Evolutionary conservation across 2,888 invertebrate species (phyloP), one percentile per base, ranked within the genome.

Genomic region (Papilio protenor): DNA sequence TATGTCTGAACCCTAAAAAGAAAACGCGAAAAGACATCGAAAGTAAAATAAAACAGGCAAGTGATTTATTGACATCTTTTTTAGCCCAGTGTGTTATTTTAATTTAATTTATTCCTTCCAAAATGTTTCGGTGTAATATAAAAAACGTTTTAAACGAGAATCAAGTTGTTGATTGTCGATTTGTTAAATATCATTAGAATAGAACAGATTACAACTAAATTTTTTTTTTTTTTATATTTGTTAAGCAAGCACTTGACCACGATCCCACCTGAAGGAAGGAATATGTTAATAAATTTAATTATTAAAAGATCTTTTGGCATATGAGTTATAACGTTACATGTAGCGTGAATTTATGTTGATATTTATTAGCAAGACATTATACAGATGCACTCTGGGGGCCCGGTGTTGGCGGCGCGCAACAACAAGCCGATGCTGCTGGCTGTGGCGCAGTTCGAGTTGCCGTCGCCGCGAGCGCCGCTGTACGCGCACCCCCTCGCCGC

Each of bases 331-430:
- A 55, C 0, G n/a, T 55, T 5, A 55, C n/a, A 57, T 21, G 10
- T 11, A 21, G 59, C 1, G 11, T 5, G 14, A 10, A 27, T 59
- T 59, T 12, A 27, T 23, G 2, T 5, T 5, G 2, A 2, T n/a
- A n/a, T n/a, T 52, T 18, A 52, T 5, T 52, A 18, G 18, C 14
- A 52, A 52, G 49, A n/a, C 10, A n/a, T 4, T 5, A 3, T 61
- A 18, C 79, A 87, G 86, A 81, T 86, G 76, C 83, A 79, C 40
- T 82, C 82, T 6, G 87, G 86, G 6, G 86, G 86, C 0, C 85
- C 86, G 4, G 84, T 86, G 70, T 40, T 86, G 61, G 76, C 82
- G 10, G 11, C 81, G 11, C 81, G 80, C 5, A 75, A 78, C 1
- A 78, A 78, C 0, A 76, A 79, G 6, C 61, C 82, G 71, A 78